Evolutionary conservation across 1,140 invertebrate genomes (phyloP).

Genomic region (Frieseomelitta varia): DNA sequence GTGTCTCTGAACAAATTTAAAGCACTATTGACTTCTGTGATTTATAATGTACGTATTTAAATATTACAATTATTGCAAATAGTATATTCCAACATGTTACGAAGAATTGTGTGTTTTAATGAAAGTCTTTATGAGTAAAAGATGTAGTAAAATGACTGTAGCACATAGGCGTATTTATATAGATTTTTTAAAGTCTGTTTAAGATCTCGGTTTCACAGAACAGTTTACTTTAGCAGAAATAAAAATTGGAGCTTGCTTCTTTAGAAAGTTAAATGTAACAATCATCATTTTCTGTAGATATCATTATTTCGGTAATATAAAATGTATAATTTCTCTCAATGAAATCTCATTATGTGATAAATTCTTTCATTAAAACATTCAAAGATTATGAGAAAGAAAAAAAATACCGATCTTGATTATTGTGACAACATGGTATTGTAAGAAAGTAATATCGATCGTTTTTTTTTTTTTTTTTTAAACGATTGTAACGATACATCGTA

Average conservation of each 20-base stretch:
- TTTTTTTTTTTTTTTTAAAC: neutral
- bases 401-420: neutral
- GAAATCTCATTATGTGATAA: neutral
- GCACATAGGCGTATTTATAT: neutral
- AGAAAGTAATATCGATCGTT: slow-evolving; percentile 10
- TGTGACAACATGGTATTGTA: slow-evolving; percentile 26
- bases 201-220: too few species aligned
- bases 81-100: neutral
- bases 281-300: neutral
- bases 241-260: neutral
- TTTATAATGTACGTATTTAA: slow-evolving; percentile 4
- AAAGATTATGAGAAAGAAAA: neutral
- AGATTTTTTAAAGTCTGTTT: neutral
- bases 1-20: slow-evolving; percentile 8
- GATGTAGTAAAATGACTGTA: neutral
- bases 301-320: neutral
- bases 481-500: slow-evolving; percentile 7
- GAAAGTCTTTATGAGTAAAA: slow-evolving; percentile 23
- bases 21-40: neutral
- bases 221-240: neutral
- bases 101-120: slow-evolving; percentile 54
- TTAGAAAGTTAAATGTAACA: neutral
- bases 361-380: slow-evolving; percentile 42
- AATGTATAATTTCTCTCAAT: neutral
- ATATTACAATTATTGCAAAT: slow-evolving; percentile 26